A percentile compares a stretch with the other conserved stretches of the same genome.
Conservation (phyloP, 92 coral and sea anemone species). For the Epizoanthus illoricatus region DNA sequence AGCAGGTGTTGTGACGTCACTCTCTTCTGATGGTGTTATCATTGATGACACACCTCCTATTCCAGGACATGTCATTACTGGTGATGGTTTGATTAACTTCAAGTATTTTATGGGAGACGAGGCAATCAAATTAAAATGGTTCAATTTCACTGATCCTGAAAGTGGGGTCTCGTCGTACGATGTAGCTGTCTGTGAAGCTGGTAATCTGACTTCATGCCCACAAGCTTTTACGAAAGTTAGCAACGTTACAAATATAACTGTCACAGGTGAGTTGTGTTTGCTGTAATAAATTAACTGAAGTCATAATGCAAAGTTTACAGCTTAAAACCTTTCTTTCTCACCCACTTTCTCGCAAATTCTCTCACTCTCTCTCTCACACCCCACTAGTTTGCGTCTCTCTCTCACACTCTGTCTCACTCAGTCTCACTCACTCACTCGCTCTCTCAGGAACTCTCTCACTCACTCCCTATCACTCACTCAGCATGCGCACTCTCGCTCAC, state of each 20-base stretch:
- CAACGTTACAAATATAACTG: conserved; percentile 51
- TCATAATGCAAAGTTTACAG: too few relatives aligned
- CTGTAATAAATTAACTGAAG: too few relatives aligned
- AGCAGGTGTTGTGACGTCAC: conserved; percentile 53
- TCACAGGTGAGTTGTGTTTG: conserved; percentile 54
- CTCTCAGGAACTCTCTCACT: too few relatives aligned
- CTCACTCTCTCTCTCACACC: too few relatives aligned
- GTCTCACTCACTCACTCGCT: too few relatives aligned
- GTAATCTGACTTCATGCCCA: conserved; percentile 53
- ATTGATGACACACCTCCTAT: conserved; percentile 67
- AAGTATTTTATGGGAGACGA: conserved; percentile 56
- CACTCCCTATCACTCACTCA: too few relatives aligned
- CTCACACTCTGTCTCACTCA: too few relatives aligned
- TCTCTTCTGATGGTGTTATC: conserved; percentile 72
- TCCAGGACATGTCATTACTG: conserved; percentile 56
- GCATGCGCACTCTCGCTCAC: too few relatives aligned
- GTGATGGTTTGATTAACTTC: conserved; percentile 37
- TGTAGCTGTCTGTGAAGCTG: conserved; percentile 70
- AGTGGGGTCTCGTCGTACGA: conserved; percentile 62
- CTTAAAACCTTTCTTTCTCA: too few relatives aligned
- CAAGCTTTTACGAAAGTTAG: conserved; percentile 52
- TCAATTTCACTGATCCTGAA: conserved; percentile 58
- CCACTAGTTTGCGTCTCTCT: too few relatives aligned
- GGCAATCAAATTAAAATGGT: conserved; percentile 58
- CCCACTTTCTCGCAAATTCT: too few relatives aligned